Evolutionary conservation across 2,113 vertebrate genomes (phyloP).

Genomic region (Syngnathus floridae): DNA sequence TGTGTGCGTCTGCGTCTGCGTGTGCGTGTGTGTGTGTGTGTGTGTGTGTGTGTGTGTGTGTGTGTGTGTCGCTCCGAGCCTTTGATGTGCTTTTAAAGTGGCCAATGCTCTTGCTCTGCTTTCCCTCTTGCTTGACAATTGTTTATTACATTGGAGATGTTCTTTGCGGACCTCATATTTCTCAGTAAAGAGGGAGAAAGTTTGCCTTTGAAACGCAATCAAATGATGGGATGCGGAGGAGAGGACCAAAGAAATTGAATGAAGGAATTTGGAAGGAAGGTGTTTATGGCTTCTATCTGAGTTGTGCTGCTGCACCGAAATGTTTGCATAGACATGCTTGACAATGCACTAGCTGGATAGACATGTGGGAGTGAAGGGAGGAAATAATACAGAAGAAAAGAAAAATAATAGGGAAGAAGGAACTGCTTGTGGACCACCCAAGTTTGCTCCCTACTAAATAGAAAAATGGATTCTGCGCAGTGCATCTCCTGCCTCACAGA

Average conservation of each 20-base stretch:
- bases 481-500: slow-evolving; percentile 25
- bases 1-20: too few species aligned
- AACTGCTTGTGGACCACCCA: slow-evolving; percentile 80
- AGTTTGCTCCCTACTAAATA: slow-evolving; percentile 41
- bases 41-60: neutral
- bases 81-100: slow-evolving; percentile 89
- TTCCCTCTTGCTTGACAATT: slow-evolving; percentile 82
- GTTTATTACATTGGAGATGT: slow-evolving; percentile 92
- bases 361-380: neutral
- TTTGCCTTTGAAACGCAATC: slow-evolving; percentile 45
- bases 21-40: slow-evolving; percentile 9
- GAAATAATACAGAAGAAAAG: slow-evolving; percentile 8
- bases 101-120: slow-evolving; percentile 74
- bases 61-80: slow-evolving; percentile 32
- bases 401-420: slow-evolving; percentile 37
- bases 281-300: slow-evolving; percentile 82
- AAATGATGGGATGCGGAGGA: slow-evolving; percentile 24
- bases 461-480: slow-evolving; percentile 38
- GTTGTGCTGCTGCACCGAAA: slow-evolving; percentile 70
- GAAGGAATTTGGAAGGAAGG: slow-evolving; percentile 47
- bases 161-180: slow-evolving; percentile 81
- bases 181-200: slow-evolving; percentile 54
- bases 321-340: slow-evolving; percentile 3
- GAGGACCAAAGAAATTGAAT: slow-evolving; percentile 23
- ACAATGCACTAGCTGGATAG: slow-evolving; percentile 5